These are phyloP conservation scores for Machimus rusticus DNA, from an alignment of 2,888 invertebrate genomes.

Conservation along the genomic window DNA sequence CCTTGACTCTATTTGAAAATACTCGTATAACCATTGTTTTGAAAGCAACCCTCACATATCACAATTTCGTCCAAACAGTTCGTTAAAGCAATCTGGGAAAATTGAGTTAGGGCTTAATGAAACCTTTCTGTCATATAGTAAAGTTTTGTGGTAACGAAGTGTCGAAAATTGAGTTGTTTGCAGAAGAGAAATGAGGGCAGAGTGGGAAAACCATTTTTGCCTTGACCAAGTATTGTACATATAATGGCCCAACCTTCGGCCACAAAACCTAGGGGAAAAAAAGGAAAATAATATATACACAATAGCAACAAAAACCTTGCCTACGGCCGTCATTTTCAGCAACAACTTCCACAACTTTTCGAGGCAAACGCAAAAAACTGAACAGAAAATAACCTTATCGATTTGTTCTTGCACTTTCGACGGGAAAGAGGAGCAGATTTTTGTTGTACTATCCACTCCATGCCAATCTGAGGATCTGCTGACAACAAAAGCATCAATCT, in stretches of 20 bases:
- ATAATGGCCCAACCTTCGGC: background rate
- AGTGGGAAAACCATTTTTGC: background rate
- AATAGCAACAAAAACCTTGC: background rate
- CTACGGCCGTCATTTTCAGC: background rate
- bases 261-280: background rate
- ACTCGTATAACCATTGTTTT: background rate
- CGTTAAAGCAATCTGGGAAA: background rate
- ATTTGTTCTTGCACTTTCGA: background rate
- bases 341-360: background rate
- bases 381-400: conserved; percentile 10
- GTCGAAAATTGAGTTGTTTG: conserved; percentile 25
- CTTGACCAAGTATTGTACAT: background rate
- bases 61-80: background rate
- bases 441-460: background rate
- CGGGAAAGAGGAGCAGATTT: background rate
- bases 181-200: background rate
- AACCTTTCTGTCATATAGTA: background rate
- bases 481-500: background rate
- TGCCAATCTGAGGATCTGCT: background rate
- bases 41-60: background rate
- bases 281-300: background rate
- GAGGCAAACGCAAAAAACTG: background rate
- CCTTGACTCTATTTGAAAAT: too few species aligned
- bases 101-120: background rate
- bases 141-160: background rate